phyloP scores from a whole-genome alignment of 92 coral and sea anemone genomes.

The Muricea muricata region DNA sequence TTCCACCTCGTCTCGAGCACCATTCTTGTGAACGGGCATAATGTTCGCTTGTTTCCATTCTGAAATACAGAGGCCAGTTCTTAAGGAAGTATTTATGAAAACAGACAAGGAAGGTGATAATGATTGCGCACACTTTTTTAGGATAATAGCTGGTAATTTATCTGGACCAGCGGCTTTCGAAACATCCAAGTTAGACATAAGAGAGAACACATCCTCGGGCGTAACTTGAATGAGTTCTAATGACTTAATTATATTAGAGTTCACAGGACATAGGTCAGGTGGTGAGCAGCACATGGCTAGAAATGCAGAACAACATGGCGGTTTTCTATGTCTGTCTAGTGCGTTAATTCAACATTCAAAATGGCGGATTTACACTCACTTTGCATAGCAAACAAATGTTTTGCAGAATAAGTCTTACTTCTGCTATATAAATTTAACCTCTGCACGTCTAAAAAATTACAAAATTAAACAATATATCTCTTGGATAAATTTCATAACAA shows the following conservation, averaged over 20 bases:
- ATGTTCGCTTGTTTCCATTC: conserved; percentile 69
- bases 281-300: conserved; percentile 36
- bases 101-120: conserved; percentile 60
- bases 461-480: too few species aligned
- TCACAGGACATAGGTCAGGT: conserved; percentile 33
- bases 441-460: too few species aligned
- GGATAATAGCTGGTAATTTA: conserved; percentile 49
- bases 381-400: too few species aligned
- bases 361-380: too few species aligned
- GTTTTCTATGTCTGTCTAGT: too few species aligned
- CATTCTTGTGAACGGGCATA: conserved; percentile 58
- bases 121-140: conserved; percentile 54
- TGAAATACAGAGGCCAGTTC: conserved; percentile 39
- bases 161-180: conserved; percentile 71
- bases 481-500: too few species aligned
- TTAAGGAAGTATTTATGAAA: conserved; percentile 46
- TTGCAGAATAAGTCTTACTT: too few species aligned
- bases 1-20: conserved; percentile 42
- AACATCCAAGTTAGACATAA: conserved; percentile 38
- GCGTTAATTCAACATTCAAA: too few species aligned
- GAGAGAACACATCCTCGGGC: conserved; percentile 47
- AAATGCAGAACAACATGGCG: too few species aligned
- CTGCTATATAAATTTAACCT: too few species aligned
- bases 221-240: conserved; percentile 55
- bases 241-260: conserved; percentile 20